Evolutionary conservation across 2,888 invertebrate species (phyloP).

Genomic region (Holacanthella duospinosa): DNA sequence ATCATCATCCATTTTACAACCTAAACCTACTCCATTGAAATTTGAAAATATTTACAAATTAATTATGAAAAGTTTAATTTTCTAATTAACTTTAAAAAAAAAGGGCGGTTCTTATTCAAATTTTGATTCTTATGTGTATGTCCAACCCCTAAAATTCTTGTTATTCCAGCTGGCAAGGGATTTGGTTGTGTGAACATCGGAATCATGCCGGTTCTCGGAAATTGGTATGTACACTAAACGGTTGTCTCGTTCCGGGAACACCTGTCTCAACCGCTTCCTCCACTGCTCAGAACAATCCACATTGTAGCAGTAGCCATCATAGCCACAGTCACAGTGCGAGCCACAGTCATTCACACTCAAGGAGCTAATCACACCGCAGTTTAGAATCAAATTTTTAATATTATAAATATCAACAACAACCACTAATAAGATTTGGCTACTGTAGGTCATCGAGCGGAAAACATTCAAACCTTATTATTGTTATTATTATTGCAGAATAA

Average conservation of each 20-base stretch:
- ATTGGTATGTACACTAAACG: conserved; percentile 76
- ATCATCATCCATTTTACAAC: background rate
- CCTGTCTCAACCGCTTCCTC: conserved; percentile 37
- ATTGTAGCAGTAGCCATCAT: conserved; percentile 18
- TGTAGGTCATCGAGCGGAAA: background rate
- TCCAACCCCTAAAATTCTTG: conserved; percentile 65
- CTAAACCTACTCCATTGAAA: background rate
- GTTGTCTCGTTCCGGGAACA: conserved; percentile 53
- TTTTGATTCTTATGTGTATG: too few relatives aligned
- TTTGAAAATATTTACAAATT: too few relatives aligned
- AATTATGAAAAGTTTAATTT: too few relatives aligned
- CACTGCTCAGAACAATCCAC: conserved; percentile 29
- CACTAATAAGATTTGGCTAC: background rate
- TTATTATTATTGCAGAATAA: too few relatives aligned
- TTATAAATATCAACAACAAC: background rate
- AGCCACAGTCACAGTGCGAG: conserved; percentile 13
- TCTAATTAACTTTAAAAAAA: too few relatives aligned
- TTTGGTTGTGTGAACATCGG: conserved; percentile 96
- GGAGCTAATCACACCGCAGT: conserved; percentile 37
- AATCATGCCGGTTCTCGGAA: conserved; percentile 90
- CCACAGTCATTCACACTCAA: conserved; percentile 33
- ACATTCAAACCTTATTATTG: too few relatives aligned
- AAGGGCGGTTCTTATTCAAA: too few relatives aligned
- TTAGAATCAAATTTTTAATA: background rate
- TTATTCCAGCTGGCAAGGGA: conserved; percentile 96